Evolutionary conservation across 1,140 invertebrate species (phyloP).

Genomic region (Bombus terrestris): DNA sequence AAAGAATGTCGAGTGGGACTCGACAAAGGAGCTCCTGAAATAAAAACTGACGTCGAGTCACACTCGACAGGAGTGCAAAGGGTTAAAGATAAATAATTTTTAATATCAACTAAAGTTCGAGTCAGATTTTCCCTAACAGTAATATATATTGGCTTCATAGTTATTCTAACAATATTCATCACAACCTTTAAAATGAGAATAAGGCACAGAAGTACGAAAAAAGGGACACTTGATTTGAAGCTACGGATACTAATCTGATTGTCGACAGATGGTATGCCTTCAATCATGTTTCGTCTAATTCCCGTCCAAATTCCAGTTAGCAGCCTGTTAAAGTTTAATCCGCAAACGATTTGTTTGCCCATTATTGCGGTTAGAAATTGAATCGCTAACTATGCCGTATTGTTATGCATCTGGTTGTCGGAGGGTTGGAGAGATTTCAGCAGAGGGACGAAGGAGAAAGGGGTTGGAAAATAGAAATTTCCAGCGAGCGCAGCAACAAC

Average conservation of each 20-base stretch:
- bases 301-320: neutral
- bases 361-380: conserved; percentile 50
- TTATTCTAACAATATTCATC: no score
- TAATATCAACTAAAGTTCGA: no score
- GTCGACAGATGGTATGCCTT: neutral
- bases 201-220: no score
- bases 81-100: no score
- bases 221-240: neutral
- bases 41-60: no score
- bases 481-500: conserved; percentile 17
- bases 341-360: conserved; percentile 35
- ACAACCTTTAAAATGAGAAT: neutral
- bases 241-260: neutral
- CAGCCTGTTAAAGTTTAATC: conserved; percentile 39
- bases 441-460: neutral
- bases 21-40: no score
- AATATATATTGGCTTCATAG: no score
- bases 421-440: neutral
- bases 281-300: conserved; percentile 16
- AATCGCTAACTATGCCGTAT: conserved; percentile 49
- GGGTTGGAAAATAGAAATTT: conserved; percentile 49
- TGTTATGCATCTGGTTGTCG: conserved; percentile 19
- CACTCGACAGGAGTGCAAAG: no score
- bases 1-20: no score
- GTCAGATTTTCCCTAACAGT: no score